Evolutionary conservation across 2,113 vertebrate species (phyloP), one percentile per base, ranked within the genome.

Genomic region (Phainopepla nitens): DNA sequence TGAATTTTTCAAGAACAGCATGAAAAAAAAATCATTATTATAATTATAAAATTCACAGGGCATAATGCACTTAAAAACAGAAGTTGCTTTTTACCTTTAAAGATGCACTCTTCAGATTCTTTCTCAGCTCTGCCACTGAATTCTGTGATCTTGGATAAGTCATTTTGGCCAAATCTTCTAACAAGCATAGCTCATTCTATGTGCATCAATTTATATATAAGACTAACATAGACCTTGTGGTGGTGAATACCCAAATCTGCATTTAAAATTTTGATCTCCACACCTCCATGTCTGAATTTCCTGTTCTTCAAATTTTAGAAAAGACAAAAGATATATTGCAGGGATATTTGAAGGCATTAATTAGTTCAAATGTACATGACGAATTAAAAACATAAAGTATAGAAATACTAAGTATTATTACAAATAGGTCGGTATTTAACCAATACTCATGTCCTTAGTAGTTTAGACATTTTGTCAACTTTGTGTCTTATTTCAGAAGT

Each of bases 351-450:
- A 81, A 85, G 65, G 50, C 56, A 81, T 83, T 73, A 87, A 89
- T 89, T 73, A 96, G 36, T 65, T 66, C 28, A 91, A 76, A 93
- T 75, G 47, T 42, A 56, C 54, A 42, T 31, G 71, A 45, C 60
- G 39, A 35, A n/a, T 95, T 96, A 78, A 85, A 96, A 80, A 93
- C 21, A 9, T 53, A 29, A 91, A 86, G 19, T 29, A 50, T 53
- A 65, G 50, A 82, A 94, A 76, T 90, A 53, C 19, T 21, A 87
- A 47, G 44, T 56, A 72, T 65, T 78, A 68, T 20, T 39, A 81
- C 29, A 94, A 84, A 81, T 50, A 93, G 75, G 51, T 86, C 81
- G 54, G 50, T 84, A 73, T 82, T 94, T 94, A 94, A 73, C 57
- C 39, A 23, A 35, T 90, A 61, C 5, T n/a, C 6, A 4, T 45